Evolutionary conservation across 2,113 vertebrate genomes (phyloP), one percentile per base, ranked within the genome.

Genomic region (Callopanchax toddi): DNA sequence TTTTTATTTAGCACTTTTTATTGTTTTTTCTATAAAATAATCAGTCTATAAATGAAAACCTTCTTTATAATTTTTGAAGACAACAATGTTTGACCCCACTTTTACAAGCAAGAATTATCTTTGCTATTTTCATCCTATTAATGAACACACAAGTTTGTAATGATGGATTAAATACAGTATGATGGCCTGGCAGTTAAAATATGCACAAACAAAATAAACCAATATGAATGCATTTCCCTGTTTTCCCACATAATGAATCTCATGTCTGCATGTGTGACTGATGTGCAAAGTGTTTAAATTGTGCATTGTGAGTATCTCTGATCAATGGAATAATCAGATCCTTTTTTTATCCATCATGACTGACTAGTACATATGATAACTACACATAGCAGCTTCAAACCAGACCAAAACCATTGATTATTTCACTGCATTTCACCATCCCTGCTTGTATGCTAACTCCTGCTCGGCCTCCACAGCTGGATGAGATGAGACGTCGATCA

Each of bases 161-260:
- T 4, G 26, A 26, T 26, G 3, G 26, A 26, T 26, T 26, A 4
- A 26, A 26, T 26, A 6, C 26, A n/a, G n/a, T n/a, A n/a, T n/a
- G 45, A 71, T 40, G 72, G 66, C 65, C 62, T 76, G 68, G 74
- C 83, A 80, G 66, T 73, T 78, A 59, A 78, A 77, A 32, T 62
- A 20, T 55, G 55, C 79, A 74, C 82, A 83, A 66, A 61, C 60
- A 67, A 56, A 76, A 52, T 34, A 5, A 42, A 6, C 44, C 13
- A 52, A 52, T 10, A 78, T 73, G 64, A 46, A 32, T 54, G 68
- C 42, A 36, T 54, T 26, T 65, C 71, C 55, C 48, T 53, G 10
- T 51, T 76, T 70, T 60, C 67, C 56, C 34, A 50, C 55, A 81
- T 56, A 63, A 61, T 43, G 52, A 74, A 75, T 67, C 53, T 57